Evolutionary conservation across 2,888 invertebrate species (phyloP), one percentile per base, ranked within the genome.

Genomic region (Napeogenes inachia): DNA sequence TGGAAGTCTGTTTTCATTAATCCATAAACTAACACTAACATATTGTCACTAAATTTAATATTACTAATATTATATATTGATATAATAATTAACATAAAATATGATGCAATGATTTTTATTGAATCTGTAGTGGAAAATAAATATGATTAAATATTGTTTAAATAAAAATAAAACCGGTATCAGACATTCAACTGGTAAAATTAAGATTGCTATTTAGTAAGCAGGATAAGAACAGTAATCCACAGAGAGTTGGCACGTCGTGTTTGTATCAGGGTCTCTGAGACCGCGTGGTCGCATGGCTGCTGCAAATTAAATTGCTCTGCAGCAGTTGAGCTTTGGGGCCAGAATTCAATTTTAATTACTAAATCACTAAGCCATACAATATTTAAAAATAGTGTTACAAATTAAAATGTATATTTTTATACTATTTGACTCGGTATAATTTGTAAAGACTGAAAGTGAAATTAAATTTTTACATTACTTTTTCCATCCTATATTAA

Each of bases 221-320:
- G 35, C 35, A 35, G 35, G 35, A 6, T 35, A 35, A 47, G 47
- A 4, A 13, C n/a, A n/a, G 5, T 47, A 47, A 47, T 47, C 47
- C 21, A n/a, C 13, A 12, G 50, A 8, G 50, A 50, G 50, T 50
- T 30, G 50, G 50, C 50, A 50, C 50, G 12, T 50, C 8, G 30
- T n/a, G 47, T 47, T 13, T 47, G n/a, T 47, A 47, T 13, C 47
- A 47, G 6, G 47, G 47, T 47, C 47, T 21, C 47, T n/a, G 13
- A 47, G 13, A 47, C 47, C 47, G 13, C 47, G 4, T 47, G 47
- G n/a, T 47, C 30, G 10, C 21, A 30, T 13, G 47, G 47, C 21
- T 47, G 47, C 47, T 47, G 50, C 30, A 50, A 50, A 50, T 50
- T 50, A 50, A 50, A 50, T 50, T 21, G 30, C 50, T 50, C 50